These are phyloP conservation scores for Brachirus orientalis DNA, from an alignment of 2,113 vertebrate genomes.

Conservation along the genomic window DNA sequence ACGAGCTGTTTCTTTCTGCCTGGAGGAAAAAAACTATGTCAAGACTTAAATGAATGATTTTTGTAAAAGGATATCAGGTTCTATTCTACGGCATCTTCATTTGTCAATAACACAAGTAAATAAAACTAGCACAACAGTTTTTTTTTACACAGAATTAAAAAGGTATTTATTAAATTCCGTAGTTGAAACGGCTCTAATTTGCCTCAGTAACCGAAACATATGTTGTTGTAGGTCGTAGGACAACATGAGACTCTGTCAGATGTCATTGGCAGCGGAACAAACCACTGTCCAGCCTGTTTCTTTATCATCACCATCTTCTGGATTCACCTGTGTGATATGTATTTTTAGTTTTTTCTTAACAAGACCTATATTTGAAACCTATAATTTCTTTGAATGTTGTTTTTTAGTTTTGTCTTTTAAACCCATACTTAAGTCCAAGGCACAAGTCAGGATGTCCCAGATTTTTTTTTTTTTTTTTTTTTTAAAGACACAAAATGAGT, in stretches of 20 bases:
- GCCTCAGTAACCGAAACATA: slow-evolving; percentile 45
- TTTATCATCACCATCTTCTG: slow-evolving; percentile 37
- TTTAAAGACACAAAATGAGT: slow-evolving; percentile 62
- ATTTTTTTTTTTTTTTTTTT: slow-evolving; percentile 38
- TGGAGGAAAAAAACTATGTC: slow-evolving; percentile 23
- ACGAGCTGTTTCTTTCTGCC: slow-evolving; percentile 8
- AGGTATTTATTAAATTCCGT: slow-evolving; percentile 8
- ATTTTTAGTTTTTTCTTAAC: slow-evolving; percentile 50
- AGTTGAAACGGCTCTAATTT: slow-evolving; percentile 27
- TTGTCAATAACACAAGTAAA: slow-evolving; percentile 21
- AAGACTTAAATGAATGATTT: neutral
- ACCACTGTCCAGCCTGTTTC: slow-evolving; percentile 40
- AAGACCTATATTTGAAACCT: slow-evolving; percentile 68
- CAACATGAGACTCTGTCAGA: slow-evolving; percentile 30
- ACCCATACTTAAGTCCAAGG: slow-evolving; percentile 36
- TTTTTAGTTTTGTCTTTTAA: slow-evolving; percentile 62
- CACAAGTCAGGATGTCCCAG: slow-evolving; percentile 53
- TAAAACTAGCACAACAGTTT: slow-evolving; percentile 26
- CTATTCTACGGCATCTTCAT: slow-evolving; percentile 24
- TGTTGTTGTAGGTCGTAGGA: slow-evolving; percentile 32
- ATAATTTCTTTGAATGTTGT: slow-evolving; percentile 62
- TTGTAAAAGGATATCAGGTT: slow-evolving; percentile 9
- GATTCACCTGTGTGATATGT: slow-evolving; percentile 39
- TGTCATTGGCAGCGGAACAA: slow-evolving; percentile 41
- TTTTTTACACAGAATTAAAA: slow-evolving; percentile 11